Percentiles rank a stretch among this genome's conserved stretches.
Evolutionary conservation across 2,797 vertebrate species (phyloP).

Genomic region (Apogon hyalosoma): DNA sequence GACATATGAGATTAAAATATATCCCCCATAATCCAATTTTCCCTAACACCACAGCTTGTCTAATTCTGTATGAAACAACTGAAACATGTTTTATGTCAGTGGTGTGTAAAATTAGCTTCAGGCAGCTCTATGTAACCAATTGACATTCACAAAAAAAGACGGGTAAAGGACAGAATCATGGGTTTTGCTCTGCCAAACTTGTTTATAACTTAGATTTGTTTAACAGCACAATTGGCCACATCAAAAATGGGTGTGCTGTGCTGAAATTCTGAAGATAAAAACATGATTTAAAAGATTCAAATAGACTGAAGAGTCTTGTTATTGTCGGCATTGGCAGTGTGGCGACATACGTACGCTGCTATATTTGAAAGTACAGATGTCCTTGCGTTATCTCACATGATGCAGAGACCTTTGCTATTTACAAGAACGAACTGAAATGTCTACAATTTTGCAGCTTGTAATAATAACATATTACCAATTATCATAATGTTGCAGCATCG

Average conservation of each 20-base stretch:
- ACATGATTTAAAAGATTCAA: too few relatives aligned
- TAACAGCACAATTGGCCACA: background rate
- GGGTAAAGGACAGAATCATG: background rate
- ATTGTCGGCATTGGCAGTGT: too few relatives aligned
- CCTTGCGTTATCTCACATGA: too few relatives aligned
- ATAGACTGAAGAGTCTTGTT: too few relatives aligned
- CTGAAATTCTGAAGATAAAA: background rate
- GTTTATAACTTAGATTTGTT: conserved; percentile 18
- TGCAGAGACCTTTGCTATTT: too few relatives aligned
- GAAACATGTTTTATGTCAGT: conserved; percentile 63
- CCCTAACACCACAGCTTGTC: conserved; percentile 61
- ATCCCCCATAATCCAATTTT: conserved; percentile 73
- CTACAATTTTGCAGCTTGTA: too few relatives aligned
- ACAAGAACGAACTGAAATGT: too few relatives aligned
- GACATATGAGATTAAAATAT: conserved; percentile 74
- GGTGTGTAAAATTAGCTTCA: conserved; percentile 69
- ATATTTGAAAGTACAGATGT: too few relatives aligned
- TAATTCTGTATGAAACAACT: conserved; percentile 66
- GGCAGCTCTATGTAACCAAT: conserved; percentile 48
- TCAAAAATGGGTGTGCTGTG: background rate
- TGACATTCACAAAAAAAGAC: conserved; percentile 17
- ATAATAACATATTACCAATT: too few relatives aligned
- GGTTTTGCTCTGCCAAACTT: conserved; percentile 6
- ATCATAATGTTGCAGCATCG: too few relatives aligned
- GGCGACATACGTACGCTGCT: too few relatives aligned